Conservation (phyloP, 2,888 invertebrate species). For the Agriopis marginaria region DNA sequence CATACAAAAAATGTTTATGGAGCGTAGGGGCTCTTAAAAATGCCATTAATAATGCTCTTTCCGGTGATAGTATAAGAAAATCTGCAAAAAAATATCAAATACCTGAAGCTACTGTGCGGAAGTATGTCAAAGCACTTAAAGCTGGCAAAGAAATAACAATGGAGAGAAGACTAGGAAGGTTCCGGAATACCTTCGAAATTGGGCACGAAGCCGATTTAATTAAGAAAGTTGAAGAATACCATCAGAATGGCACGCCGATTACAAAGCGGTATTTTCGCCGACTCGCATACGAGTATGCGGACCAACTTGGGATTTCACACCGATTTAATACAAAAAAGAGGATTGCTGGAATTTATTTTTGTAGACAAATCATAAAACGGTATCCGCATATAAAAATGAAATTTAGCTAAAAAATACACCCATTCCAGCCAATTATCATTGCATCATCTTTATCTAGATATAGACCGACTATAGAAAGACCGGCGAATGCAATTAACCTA, state of each 20-base stretch:
- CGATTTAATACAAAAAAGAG: slow-evolving; percentile 3
- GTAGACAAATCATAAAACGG: not conserved
- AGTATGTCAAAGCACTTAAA: not conserved
- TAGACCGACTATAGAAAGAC: too few relatives aligned
- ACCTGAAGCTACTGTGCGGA: slow-evolving; percentile 3
- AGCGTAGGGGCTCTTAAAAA: not conserved
- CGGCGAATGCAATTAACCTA: too few relatives aligned
- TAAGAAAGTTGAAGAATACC: not conserved
- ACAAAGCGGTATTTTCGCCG: not conserved
- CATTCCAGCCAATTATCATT: not conserved
- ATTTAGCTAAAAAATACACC: not conserved
- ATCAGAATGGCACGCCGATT: not conserved
- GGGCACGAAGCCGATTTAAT: slow-evolving; percentile 1
- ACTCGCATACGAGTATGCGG: not conserved
- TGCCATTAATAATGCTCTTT: not conserved
- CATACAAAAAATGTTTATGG: slow-evolving; percentile 3
- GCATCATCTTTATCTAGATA: not conserved
- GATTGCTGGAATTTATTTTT: not conserved
- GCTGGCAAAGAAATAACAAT: not conserved
- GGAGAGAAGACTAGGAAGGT: not conserved
- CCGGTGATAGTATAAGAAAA: not conserved
- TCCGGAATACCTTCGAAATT: not conserved
- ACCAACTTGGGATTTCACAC: slow-evolving; percentile 1
- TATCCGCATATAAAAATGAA: not conserved
- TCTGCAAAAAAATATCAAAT: slow-evolving; percentile 5